phyloP scores from a whole-genome alignment of 2,113 vertebrate species.

The Stercorarius parasiticus region DNA sequence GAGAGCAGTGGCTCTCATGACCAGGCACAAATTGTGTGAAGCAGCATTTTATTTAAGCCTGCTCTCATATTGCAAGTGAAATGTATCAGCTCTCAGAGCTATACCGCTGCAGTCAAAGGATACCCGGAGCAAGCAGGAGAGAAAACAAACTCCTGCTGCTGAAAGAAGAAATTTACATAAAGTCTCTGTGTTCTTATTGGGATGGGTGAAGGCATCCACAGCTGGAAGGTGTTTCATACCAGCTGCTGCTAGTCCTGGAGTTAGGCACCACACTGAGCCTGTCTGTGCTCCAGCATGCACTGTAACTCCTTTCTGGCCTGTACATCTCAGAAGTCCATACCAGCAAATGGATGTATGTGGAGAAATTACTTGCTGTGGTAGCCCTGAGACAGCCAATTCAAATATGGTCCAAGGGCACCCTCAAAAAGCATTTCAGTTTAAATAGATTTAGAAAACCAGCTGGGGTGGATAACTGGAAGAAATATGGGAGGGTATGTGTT shows the following conservation, averaged over 20 bases:
- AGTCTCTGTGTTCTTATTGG: not conserved
- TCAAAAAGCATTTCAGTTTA: not conserved
- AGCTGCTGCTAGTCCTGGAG: not conserved
- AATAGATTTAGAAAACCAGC: not conserved
- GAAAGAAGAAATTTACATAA: not conserved
- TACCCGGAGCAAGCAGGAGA: not conserved
- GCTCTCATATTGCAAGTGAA: not conserved
- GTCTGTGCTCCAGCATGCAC: not conserved
- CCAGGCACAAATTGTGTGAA: not conserved
- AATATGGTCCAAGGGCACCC: not conserved
- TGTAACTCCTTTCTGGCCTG: not conserved
- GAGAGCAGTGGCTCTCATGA: not conserved
- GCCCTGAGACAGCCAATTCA: not conserved
- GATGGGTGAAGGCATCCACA: not conserved
- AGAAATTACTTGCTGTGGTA: not conserved
- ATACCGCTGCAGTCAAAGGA: not conserved
- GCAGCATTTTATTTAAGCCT: not conserved
- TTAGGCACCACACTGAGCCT: not conserved
- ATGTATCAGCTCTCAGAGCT: not conserved
- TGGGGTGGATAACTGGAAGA: not conserved
- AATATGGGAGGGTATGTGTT: not conserved
- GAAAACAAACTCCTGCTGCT: not conserved
- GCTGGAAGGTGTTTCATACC: not conserved
- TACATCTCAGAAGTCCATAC: not conserved
- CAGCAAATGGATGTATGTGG: not conserved